These are phyloP conservation scores for Uromys caudimaculatus DNA, from an alignment of 2,797 vertebrate species.

Conservation along the genomic window DNA sequence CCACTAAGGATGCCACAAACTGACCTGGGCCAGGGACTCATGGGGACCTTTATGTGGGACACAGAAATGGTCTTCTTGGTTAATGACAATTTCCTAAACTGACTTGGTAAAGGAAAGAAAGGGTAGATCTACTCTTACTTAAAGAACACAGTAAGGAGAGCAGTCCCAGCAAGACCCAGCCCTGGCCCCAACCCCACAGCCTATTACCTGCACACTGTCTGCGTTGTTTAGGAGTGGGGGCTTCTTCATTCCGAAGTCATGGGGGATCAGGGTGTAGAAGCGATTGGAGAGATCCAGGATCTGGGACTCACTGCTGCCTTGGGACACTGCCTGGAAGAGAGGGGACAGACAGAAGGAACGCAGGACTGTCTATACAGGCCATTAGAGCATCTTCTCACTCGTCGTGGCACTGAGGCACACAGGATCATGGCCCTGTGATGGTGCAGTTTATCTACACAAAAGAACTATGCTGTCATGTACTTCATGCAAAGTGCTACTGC, in stretches of 20 bases:
- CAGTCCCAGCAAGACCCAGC: neutral
- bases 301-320: slow-evolving; percentile 90
- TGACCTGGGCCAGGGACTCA: neutral
- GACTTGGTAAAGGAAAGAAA: neutral
- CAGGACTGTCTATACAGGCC: neutral
- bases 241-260: slow-evolving; percentile 99
- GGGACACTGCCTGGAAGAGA: slow-evolving; percentile 92
- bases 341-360: neutral
- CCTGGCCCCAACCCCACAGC: neutral
- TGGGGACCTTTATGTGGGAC: neutral
- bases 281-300: slow-evolving; percentile 98
- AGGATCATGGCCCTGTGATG: neutral
- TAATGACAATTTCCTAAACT: neutral
- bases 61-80: neutral
- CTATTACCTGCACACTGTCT: slow-evolving; percentile 95
- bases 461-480: neutral
- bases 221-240: slow-evolving; percentile 95
- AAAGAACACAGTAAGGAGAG: accelerated
- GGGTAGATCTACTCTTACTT: accelerated
- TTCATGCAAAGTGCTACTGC: neutral
- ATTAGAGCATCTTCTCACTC: neutral
- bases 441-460: neutral
- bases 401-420: too few relatives aligned
- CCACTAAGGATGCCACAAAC: neutral
- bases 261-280: slow-evolving; percentile 98